phyloP scores from a whole-genome alignment of 2,888 invertebrate species.

The Exocentrus adspersus region DNA sequence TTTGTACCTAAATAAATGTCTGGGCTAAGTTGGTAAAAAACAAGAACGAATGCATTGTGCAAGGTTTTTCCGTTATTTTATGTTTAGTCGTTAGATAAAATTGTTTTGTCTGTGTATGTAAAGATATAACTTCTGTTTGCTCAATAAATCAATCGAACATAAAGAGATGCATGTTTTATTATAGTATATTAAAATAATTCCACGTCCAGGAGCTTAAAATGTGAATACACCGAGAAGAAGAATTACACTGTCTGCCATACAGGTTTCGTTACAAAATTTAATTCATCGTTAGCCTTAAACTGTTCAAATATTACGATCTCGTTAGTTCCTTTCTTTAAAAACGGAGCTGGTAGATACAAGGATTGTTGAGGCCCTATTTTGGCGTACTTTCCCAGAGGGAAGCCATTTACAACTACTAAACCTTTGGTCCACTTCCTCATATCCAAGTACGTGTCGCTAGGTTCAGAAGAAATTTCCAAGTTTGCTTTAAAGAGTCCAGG shows the following conservation, averaged over 20 bases:
- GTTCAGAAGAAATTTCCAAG: constrained; percentile 59
- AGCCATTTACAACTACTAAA: constrained; percentile 82
- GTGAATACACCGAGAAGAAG: too few relatives aligned
- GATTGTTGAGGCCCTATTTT: constrained; percentile 83
- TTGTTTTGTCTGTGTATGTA: too few relatives aligned
- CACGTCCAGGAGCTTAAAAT: too few relatives aligned
- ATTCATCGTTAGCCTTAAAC: constrained; percentile 46
- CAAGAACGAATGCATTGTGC: too few relatives aligned
- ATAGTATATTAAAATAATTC: too few relatives aligned
- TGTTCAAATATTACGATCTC: constrained; percentile 60
- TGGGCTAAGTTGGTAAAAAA: too few relatives aligned
- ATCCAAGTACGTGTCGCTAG: constrained; percentile 81
- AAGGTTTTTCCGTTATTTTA: too few relatives aligned
- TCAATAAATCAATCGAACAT: too few relatives aligned
- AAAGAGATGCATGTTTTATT: too few relatives aligned
- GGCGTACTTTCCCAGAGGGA: constrained; percentile 86
- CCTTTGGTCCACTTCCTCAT: constrained; percentile 87
- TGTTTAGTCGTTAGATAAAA: too few relatives aligned
- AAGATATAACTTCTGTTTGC: too few relatives aligned
- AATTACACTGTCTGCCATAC: constrained; percentile 40
- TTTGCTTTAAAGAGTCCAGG: constrained; percentile 70
- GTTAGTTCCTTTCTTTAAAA: constrained; percentile 68
- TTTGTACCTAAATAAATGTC: too few relatives aligned
- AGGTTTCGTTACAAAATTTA: constrained; percentile 50
- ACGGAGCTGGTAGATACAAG: constrained; percentile 82